A percentile compares a stretch with the other conserved stretches of the same genome.
These are phyloP conservation scores for Axea sp. DNA, from an alignment of 2,888 invertebrate genomes.

Conservation along the genomic window DNA sequence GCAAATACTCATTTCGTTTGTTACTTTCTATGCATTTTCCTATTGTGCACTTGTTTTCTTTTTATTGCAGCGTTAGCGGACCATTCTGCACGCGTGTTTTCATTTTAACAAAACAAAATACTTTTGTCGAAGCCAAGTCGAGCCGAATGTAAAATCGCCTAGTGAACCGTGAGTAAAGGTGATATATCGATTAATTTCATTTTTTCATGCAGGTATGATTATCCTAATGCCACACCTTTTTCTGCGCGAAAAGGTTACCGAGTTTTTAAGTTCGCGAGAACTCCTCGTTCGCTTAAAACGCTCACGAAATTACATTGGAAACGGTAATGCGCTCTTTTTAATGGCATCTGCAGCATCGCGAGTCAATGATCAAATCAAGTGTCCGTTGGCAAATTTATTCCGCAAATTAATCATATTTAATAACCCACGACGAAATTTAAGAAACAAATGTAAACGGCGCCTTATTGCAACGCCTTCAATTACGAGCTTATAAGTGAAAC, in stretches of 20 bases:
- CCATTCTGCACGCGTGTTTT: conserved; percentile 12
- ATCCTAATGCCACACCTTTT: conserved; percentile 53
- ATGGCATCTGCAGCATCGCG: neutral
- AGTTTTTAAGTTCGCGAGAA: neutral
- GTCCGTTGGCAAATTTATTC: conserved; percentile 1
- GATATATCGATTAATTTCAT: conserved; percentile 37
- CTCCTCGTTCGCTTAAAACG: neutral
- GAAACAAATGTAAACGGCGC: conserved; percentile 16
- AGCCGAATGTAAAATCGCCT: neutral
- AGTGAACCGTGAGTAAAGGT: neutral
- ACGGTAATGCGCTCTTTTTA: neutral
- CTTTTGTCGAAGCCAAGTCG: neutral
- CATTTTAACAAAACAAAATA: conserved; percentile 1
- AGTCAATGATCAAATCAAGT: neutral
- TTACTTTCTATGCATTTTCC: conserved; percentile 23
- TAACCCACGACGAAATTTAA: conserved; percentile 10
- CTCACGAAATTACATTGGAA: too few species aligned
- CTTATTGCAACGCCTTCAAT: neutral
- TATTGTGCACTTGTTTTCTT: conserved; percentile 24
- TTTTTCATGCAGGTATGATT: conserved; percentile 33
- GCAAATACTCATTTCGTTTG: conserved; percentile 1
- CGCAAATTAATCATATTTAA: conserved; percentile 23
- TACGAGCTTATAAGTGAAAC: conserved; percentile 2
- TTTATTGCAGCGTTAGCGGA: conserved; percentile 6
- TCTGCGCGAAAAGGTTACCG: conserved; percentile 10